Evolutionary conservation across 1,140 invertebrate species (phyloP), one percentile per base, ranked within the genome.

Genomic region (Ooceraea biroi): DNA sequence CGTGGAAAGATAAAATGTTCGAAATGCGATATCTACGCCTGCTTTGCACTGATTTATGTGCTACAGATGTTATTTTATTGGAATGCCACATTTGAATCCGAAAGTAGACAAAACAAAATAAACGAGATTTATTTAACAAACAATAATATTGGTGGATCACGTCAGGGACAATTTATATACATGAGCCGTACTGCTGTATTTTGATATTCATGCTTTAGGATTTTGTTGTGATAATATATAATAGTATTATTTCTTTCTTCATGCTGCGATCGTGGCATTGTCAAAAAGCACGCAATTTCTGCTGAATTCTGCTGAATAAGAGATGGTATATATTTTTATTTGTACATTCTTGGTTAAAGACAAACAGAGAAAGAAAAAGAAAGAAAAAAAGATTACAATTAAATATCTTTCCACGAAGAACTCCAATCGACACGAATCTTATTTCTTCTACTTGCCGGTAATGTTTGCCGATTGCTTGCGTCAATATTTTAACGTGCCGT

Each of bases 401-500:
- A 7, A 36, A 7, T 7, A 36, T 36, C 7, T 19, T n/a, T 55
- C 19, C 52, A 48, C 27, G 22, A 22, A 68, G 48, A 69, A n/a
- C 17, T 69, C 17, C 17, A 3, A 44, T 1, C 46, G 25, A 68
- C 22, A 46, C n/a, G 41, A 44, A 48, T 8, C 46, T 68, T 48
- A 25, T 27, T 68, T 50, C 17, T 14, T 50, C 8, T 8, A 27
- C 14, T 50, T 11, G 36, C 19, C 41, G 41, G 41, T 36, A 12
- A 44, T 50, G 66, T 69, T 69, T 30, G 66, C 10, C 25, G 25
- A 22, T 69, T 68, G 22, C 41, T 68, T 48, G 48, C 66, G 66
- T 69, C 66, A 30, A 25, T 69, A 19, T 52, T 69, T 52, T 69
- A 69, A 52, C 66, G 66, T 50, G 66, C 66, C 19, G 44, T 68